Evolutionary conservation across 2,888 invertebrate species (phyloP).

Genomic region (Beris chalybata): DNA sequence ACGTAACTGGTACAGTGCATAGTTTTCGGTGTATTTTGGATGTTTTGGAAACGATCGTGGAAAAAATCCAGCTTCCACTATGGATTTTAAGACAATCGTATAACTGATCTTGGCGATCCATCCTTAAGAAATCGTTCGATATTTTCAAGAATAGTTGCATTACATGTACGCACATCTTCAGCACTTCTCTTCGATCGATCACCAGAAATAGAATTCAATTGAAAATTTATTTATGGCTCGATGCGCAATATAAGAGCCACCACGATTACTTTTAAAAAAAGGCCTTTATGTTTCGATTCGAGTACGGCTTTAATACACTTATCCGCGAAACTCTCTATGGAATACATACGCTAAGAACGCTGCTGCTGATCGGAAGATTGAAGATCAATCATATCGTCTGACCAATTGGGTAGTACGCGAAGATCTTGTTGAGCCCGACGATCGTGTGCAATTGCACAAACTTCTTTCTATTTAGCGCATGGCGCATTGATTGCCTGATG

Average conservation of each 20-base stretch:
- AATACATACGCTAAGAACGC: not conserved
- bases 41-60: too few species aligned
- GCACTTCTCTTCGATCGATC: conserved; percentile 8
- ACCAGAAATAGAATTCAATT: conserved; percentile 14
- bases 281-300: not conserved
- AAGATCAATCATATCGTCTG: conserved; percentile 9
- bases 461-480: conserved; percentile 20
- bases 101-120: too few species aligned
- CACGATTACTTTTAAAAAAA: not conserved
- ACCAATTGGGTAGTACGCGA: not conserved
- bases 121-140: too few species aligned
- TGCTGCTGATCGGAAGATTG: not conserved
- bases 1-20: too few species aligned
- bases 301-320: not conserved
- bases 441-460: not conserved
- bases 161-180: conserved; percentile 6
- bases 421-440: too few species aligned
- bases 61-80: too few species aligned
- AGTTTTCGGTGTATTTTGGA: too few species aligned
- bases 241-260: not conserved
- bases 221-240: conserved; percentile 11
- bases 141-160: not conserved
- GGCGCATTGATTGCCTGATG: not conserved
- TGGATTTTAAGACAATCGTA: too few species aligned
- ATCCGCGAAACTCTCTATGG: not conserved